These are phyloP conservation scores for Trachelipus rathkii DNA, from an alignment of 1,140 invertebrate genomes.

Conservation along the genomic window DNA sequence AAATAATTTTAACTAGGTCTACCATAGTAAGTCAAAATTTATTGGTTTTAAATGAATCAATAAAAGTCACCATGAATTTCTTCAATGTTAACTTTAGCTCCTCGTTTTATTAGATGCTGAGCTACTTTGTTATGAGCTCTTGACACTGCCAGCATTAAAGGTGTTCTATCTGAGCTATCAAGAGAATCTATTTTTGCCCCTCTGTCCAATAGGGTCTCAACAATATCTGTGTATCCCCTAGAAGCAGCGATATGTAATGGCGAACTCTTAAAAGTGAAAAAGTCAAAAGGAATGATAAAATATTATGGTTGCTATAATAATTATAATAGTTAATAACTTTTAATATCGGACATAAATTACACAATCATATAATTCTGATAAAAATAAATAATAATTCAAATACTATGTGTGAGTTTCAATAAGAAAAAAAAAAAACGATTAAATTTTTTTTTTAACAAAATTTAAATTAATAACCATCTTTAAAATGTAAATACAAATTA, in stretches of 20 bases:
- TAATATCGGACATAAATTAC: too few species aligned
- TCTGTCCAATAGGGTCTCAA: slow-evolving; percentile 57
- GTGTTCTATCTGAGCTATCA: slow-evolving; percentile 57
- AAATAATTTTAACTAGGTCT: too few species aligned
- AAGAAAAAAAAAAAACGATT: too few species aligned
- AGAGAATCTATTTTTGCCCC: slow-evolving; percentile 58
- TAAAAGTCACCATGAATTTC: slow-evolving; percentile 53
- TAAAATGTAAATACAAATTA: slow-evolving; percentile 4
- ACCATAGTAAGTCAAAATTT: too few species aligned
- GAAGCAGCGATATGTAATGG: slow-evolving; percentile 56
- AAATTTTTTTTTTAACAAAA: too few species aligned
- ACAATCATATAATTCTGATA: too few species aligned
- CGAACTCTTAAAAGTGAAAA: slow-evolving; percentile 39
- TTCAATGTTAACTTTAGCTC: slow-evolving; percentile 59
- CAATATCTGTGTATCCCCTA: slow-evolving; percentile 56
- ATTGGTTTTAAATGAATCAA: background rate
- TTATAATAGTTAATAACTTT: too few species aligned
- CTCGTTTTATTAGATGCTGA: slow-evolving; percentile 53
- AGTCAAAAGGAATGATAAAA: too few species aligned
- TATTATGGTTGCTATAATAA: too few species aligned
- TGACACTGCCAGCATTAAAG: slow-evolving; percentile 56
- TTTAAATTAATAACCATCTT: too few species aligned
- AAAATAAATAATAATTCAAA: too few species aligned
- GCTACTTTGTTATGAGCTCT: slow-evolving; percentile 53
- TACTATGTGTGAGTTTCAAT: too few species aligned